Percentiles rank a stretch among this genome's conserved stretches.
phyloP scores from a whole-genome alignment of 2,888 invertebrate species.

The Microctonus aethiopoides region DNA sequence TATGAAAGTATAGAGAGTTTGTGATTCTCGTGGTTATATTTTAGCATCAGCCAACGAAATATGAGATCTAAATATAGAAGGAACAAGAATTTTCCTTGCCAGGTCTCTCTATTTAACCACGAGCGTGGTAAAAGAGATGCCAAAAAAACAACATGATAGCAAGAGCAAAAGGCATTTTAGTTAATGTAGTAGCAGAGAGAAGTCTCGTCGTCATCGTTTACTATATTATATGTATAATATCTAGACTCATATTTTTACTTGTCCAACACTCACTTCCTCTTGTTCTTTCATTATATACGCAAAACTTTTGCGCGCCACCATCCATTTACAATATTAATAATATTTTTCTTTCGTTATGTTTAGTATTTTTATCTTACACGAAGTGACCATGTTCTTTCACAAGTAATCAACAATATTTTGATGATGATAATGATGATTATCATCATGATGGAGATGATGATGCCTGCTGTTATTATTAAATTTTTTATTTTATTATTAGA shows the following conservation, averaged over 20 bases:
- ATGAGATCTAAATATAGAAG: slow-evolving; percentile 60
- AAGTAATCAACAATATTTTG: slow-evolving; percentile 6
- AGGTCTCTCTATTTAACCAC: slow-evolving; percentile 16
- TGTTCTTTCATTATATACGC: not conserved
- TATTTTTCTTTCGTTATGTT: slow-evolving; percentile 9
- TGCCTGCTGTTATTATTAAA: not conserved
- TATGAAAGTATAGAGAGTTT: slow-evolving; percentile 18
- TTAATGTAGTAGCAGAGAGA: not conserved
- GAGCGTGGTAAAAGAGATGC: not conserved
- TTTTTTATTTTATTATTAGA: slow-evolving; percentile 4
- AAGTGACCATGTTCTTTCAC: slow-evolving; percentile 14
- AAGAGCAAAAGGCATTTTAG: not conserved
- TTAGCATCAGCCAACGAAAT: slow-evolving; percentile 43
- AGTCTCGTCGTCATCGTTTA: not conserved
- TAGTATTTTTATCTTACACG: not conserved
- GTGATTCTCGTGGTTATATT: slow-evolving; percentile 16
- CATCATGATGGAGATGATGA: not conserved
- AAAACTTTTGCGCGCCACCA: slow-evolving; percentile 20
- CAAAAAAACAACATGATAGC: not conserved
- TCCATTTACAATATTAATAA: slow-evolving; percentile 29
- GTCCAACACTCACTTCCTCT: not conserved
- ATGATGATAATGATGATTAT: not conserved
- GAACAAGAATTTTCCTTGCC: slow-evolving; percentile 54
- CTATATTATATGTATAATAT: slow-evolving; percentile 14
- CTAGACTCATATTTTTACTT: not conserved